Evolutionary conservation across 2,888 invertebrate species (phyloP).

Genomic region (Cryptocephalus moraei): DNA sequence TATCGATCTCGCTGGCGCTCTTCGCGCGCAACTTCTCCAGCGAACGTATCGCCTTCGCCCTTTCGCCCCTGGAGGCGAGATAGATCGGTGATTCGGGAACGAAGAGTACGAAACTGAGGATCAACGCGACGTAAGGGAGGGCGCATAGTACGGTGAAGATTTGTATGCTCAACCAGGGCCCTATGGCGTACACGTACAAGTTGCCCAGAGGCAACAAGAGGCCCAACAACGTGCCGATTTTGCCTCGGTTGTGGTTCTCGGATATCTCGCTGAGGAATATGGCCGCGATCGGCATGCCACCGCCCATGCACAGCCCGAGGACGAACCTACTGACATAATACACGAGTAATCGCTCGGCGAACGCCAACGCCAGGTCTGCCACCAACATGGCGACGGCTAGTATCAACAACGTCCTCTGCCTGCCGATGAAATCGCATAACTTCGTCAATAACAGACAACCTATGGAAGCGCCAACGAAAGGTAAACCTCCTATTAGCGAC

Average conservation of each 20-base stretch:
- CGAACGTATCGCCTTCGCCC: constrained; percentile 51
- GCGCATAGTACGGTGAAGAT: constrained; percentile 16
- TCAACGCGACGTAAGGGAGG: constrained; percentile 17
- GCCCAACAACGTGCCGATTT: constrained; percentile 57
- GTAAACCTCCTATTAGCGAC: not conserved
- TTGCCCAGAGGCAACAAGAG: constrained; percentile 57
- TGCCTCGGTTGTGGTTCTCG: constrained; percentile 65
- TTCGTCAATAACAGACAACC: not conserved
- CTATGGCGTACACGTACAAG: constrained; percentile 55
- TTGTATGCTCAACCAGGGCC: constrained; percentile 39
- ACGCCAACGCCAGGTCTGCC: not conserved
- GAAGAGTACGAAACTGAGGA: constrained; percentile 15
- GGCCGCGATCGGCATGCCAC: constrained; percentile 62
- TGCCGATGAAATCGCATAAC: constrained; percentile 1
- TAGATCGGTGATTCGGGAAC: constrained; percentile 23
- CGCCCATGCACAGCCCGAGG: constrained; percentile 55
- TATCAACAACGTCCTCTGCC: not conserved
- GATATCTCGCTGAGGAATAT: constrained; percentile 82
- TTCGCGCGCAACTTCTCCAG: constrained; percentile 36
- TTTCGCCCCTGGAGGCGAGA: constrained; percentile 37
- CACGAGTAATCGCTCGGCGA: not conserved
- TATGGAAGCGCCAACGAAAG: not conserved
- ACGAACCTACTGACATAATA: constrained; percentile 44
- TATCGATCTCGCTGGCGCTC: constrained; percentile 21
- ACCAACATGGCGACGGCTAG: not conserved